Conservation (phyloP, 2,113 vertebrate genomes). For the Lepus europaeus region DNA sequence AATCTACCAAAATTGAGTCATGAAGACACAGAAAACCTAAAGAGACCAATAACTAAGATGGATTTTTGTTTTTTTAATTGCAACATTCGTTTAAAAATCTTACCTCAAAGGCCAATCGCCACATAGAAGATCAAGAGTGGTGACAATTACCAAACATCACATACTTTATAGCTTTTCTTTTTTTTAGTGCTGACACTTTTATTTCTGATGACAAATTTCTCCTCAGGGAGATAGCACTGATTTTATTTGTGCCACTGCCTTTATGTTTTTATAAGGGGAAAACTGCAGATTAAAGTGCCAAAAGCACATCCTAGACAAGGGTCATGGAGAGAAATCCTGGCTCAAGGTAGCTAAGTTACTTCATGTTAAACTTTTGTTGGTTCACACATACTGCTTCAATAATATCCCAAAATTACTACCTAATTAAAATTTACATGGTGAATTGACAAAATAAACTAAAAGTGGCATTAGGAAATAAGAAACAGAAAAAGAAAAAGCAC, state of each 20-base stretch:
- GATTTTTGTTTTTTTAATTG: background rate
- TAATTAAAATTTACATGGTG: background rate
- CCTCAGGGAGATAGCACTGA: background rate
- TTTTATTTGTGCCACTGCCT: background rate
- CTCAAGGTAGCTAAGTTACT: background rate
- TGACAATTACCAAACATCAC: background rate
- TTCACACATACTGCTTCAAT: slow-evolving; percentile 43
- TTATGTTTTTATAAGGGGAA: background rate
- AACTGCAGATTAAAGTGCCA: background rate
- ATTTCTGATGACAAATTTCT: slow-evolving; percentile 8
- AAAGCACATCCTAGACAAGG: background rate
- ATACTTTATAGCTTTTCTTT: background rate
- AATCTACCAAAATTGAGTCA: too few species aligned
- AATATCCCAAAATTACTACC: slow-evolving; percentile 51
- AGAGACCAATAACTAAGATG: too few species aligned
- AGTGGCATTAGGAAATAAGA: background rate
- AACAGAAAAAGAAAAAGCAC: background rate
- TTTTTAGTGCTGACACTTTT: background rate
- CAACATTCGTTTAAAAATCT: background rate
- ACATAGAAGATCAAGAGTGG: background rate
- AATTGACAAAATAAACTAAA: slow-evolving; percentile 67
- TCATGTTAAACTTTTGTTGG: background rate
- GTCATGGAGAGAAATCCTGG: background rate
- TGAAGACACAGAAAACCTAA: too few species aligned
- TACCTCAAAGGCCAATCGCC: background rate